Base-by-base conservation (phyloP, 2,797 vertebrate genomes). In the Enteromius fasciolatus region DNA sequence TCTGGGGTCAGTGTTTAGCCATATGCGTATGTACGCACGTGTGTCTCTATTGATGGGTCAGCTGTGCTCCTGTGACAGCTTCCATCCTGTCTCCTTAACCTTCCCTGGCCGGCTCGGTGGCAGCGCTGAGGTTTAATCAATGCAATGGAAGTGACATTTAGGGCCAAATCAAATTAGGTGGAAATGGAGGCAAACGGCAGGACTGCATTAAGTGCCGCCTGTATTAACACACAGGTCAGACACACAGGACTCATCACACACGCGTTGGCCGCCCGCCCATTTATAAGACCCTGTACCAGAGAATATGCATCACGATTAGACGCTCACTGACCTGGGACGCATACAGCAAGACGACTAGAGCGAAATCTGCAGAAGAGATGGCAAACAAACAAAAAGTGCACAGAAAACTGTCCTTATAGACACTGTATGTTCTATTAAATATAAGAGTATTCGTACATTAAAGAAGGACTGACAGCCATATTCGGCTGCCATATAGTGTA, bases 101-200 rank as follows among this genome's bases (percentile, higher is more conserved):
- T 93, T 92, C 77, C 87, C 90, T 90, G 93, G 91, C 89, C 90
- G 86, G 84, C 92, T 93, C 94, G 86, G 93, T 94, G 90, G 93
- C 93, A 89, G 70, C 92, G 90, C 87, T 92, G 95, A 96, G 92
- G 95, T 94, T 95, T 96, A 96, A 97, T 98, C 97, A 96, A 96
- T 97, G 95, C 94, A 93, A 92, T 94, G 93, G 93, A 96, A 97
- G 96, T 95, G 96, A 96, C 96, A 96, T 97, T 97, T 96, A 90
- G 91, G 94, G 95, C 94, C 95, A 96, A 97, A 98, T 97, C 95
- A 96, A 97, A 98, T 98, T 97, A 98, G 94, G 96, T 96, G 95
- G 94, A 96, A 96, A 97, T 93, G 93, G 96, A 96, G 93, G 93
- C 93, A 95, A 95, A 95, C 93, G 91, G 92, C 91, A 94, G 95